Base-by-base conservation (phyloP, 2,113 vertebrate species). In the Cochlearius cochlearius region DNA sequence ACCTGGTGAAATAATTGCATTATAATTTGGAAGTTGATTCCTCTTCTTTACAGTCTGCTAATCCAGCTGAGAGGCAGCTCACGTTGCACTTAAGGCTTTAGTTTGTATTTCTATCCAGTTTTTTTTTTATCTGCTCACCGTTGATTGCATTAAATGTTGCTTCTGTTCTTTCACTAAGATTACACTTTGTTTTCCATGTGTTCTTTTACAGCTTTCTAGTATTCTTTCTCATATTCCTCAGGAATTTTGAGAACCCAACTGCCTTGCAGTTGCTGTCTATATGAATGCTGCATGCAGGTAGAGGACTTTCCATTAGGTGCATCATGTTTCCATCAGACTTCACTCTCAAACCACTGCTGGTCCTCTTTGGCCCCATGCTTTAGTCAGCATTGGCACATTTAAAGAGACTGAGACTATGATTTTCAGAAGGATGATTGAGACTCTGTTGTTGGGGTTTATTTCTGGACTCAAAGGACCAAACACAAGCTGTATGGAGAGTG, bases 1-100 rank as follows among this genome's bases (percentile, higher is more conserved):
- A 88, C 30, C 19, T 84, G 63, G 62, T 89, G 68, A 81, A 96
- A 93, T 86, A 94, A 80, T 88, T 91, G 56, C 36, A 17, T 71
- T 67, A 56, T 72, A 83, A 20, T 84, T 93, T 83, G 43, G 36
- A 96, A 88, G 29, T 14, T 72, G 68, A 64, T 86, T 93, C 64
- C 27, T 93, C 52, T 80, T 73, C 29, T 63, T 53, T 60, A 39
- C 5, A 66, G 59, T 41, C 30, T 91, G 56, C 34, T 79, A 88
- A 29, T 89, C 50, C 83, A 92, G 29, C 58, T 94, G 62, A 95
- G 63, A 90, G 58, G 23, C 75, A 78, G 29, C 50, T 94, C 32
- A 25, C 17, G 1, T 75, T 88, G 56, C 39, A 32, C 66, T 62
- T 38, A 90, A 74, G 30, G 39, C 62, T 88, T 76, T 45, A n/a